A percentile compares a stretch with the other conserved stretches of the same genome.
Conservation (phyloP, 2,888 invertebrate genomes). For the Zootermopsis nevadensis region DNA sequence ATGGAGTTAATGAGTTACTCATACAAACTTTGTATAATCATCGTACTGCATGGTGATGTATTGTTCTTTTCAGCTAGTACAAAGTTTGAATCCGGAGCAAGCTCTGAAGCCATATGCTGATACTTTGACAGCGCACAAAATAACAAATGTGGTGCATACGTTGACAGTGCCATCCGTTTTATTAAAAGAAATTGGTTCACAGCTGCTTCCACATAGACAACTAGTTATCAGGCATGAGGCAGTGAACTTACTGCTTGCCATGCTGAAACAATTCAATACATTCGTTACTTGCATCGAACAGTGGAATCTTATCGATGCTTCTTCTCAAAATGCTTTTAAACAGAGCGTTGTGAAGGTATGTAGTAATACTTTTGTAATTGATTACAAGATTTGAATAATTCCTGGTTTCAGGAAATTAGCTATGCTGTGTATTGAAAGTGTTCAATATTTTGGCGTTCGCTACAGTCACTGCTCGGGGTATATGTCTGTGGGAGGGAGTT, state of each 20-base stretch:
- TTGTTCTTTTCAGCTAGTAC: neutral
- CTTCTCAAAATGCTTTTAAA: neutral
- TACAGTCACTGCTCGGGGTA: too few relatives aligned
- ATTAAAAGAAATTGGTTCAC: neutral
- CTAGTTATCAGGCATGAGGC: conserved; percentile 25
- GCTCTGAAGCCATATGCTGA: conserved; percentile 5
- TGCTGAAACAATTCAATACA: conserved; percentile 5
- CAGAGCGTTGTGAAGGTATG: conserved; percentile 24
- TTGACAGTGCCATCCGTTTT: neutral
- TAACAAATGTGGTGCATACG: conserved; percentile 1
- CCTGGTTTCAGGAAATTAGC: too few relatives aligned
- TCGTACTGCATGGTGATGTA: too few relatives aligned
- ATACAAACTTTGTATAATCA: too few relatives aligned
- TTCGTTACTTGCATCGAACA: neutral
- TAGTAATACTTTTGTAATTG: too few relatives aligned
- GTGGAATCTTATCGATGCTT: conserved; percentile 3
- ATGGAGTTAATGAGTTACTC: too few relatives aligned
- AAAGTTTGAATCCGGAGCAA: neutral
- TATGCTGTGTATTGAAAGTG: too few relatives aligned
- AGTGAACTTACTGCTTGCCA: neutral
- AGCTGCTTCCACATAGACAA: conserved; percentile 4
- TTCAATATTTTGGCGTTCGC: too few relatives aligned
- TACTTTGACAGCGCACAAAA: conserved; percentile 3
- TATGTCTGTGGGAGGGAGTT: too few relatives aligned
- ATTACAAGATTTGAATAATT: too few relatives aligned